phyloP scores from a whole-genome alignment of 2,113 vertebrate species.

The Promerops cafer region DNA sequence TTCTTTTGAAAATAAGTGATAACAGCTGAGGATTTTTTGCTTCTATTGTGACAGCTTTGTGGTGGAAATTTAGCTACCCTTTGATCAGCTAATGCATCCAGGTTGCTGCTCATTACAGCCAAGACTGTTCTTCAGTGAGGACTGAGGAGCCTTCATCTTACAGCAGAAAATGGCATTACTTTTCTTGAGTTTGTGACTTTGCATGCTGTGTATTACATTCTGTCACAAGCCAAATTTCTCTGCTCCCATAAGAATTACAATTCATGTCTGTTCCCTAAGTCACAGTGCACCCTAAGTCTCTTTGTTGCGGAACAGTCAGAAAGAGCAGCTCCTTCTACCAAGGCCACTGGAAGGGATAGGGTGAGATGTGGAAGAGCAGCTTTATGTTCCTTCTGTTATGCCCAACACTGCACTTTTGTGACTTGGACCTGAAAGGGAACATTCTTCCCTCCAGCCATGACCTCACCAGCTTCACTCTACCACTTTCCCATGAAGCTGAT shows the following conservation, averaged over 20 bases:
- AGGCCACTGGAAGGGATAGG: neutral
- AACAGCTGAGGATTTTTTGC: neutral
- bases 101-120: neutral
- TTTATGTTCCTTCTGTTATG: neutral
- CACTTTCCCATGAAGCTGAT: neutral
- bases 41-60: neutral
- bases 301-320: neutral
- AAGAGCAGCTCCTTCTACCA: neutral
- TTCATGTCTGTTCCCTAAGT: neutral
- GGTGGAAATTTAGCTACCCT: neutral
- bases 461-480: neutral
- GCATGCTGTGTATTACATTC: neutral
- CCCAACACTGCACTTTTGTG: neutral
- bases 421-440: neutral
- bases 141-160: neutral
- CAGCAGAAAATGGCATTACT: neutral
- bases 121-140: neutral
- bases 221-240: neutral
- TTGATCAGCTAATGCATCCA: neutral
- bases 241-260: neutral
- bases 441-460: neutral
- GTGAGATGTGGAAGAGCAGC: neutral
- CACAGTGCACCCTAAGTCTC: neutral
- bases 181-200: neutral
- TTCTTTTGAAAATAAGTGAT: neutral